phyloP scores from a whole-genome alignment of 2,888 invertebrate species.

The Orthosia cruda region DNA sequence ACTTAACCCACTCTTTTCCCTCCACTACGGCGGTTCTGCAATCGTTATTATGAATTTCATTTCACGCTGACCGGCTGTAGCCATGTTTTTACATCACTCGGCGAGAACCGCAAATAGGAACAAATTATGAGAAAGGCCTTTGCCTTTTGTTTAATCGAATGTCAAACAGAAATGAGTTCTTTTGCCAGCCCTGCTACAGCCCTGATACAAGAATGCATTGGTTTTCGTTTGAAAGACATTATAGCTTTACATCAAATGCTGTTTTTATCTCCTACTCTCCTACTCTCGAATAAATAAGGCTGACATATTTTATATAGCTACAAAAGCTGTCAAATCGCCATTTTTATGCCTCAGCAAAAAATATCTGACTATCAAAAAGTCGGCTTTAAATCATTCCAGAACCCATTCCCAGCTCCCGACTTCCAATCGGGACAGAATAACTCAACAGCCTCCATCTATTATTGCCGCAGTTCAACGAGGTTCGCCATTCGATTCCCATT shows the following conservation, averaged over 20 bases:
- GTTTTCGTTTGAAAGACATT: constrained; percentile 33
- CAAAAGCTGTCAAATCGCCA: too few relatives aligned
- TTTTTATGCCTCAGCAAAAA: neutral
- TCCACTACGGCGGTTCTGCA: constrained; percentile 24
- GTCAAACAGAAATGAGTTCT: constrained; percentile 60
- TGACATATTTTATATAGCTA: too few relatives aligned
- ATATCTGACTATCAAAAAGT: too few relatives aligned
- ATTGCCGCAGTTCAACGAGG: constrained; percentile 71
- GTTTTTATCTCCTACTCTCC: too few relatives aligned
- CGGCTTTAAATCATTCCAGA: neutral
- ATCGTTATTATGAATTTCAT: constrained; percentile 73
- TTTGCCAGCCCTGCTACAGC: constrained; percentile 45
- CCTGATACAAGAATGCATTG: constrained; percentile 42
- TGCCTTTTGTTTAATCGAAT: constrained; percentile 62
- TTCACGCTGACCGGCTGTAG: constrained; percentile 68
- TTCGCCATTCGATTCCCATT: constrained; percentile 79
- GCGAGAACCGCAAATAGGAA: constrained; percentile 51
- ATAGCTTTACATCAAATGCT: too few relatives aligned
- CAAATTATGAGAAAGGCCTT: constrained; percentile 65
- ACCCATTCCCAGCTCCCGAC: constrained; percentile 29
- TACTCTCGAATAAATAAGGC: too few relatives aligned
- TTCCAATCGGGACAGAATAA: constrained; percentile 71
- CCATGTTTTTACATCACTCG: constrained; percentile 61
- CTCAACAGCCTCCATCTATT: constrained; percentile 73
- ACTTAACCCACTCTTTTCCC: constrained; percentile 18